Conservation (phyloP, 2,888 invertebrate genomes). For the Dasysyrphus tricinctus region DNA sequence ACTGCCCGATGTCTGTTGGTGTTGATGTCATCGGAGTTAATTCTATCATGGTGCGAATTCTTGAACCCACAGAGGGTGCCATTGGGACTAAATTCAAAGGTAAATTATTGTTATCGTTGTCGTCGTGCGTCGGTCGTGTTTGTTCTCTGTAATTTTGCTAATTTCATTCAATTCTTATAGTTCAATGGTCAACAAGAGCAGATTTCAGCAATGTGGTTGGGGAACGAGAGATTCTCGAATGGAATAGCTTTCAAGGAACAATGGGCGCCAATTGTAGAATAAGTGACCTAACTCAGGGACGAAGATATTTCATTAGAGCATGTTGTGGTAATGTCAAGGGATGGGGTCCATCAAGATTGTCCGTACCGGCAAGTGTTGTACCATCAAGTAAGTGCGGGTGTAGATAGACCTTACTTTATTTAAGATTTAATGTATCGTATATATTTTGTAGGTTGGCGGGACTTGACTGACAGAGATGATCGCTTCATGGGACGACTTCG, state of each 20-base stretch:
- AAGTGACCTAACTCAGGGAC: slow-evolving; percentile 92
- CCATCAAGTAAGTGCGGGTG: slow-evolving; percentile 91
- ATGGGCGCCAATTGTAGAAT: slow-evolving; percentile 84
- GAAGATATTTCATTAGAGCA: slow-evolving; percentile 94
- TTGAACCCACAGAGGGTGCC: slow-evolving; percentile 90
- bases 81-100: slow-evolving; percentile 96
- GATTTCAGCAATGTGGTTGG: slow-evolving; percentile 93
- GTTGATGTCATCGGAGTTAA: slow-evolving; percentile 87
- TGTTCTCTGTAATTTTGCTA: slow-evolving; percentile 38
- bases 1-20: slow-evolving; percentile 91
- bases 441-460: slow-evolving; percentile 89
- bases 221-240: slow-evolving; percentile 89
- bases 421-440: slow-evolving; percentile 14
- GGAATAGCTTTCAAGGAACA: slow-evolving; percentile 83
- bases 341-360: slow-evolving; percentile 90
- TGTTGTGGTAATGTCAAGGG: slow-evolving; percentile 97
- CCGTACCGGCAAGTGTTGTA: slow-evolving; percentile 92
- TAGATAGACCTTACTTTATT: neutral
- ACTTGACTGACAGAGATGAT: slow-evolving; percentile 89
- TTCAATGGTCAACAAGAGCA: slow-evolving; percentile 96
- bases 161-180: slow-evolving; percentile 84
- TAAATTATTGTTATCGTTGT: slow-evolving; percentile 81
- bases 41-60: slow-evolving; percentile 87
- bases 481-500: slow-evolving; percentile 88
- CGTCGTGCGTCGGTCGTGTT: too few species aligned